Percentiles rank a stretch among this genome's conserved stretches.
These are phyloP conservation scores for Penelope pileata DNA, from an alignment of 2,113 vertebrate genomes.

Conservation along the genomic window DNA sequence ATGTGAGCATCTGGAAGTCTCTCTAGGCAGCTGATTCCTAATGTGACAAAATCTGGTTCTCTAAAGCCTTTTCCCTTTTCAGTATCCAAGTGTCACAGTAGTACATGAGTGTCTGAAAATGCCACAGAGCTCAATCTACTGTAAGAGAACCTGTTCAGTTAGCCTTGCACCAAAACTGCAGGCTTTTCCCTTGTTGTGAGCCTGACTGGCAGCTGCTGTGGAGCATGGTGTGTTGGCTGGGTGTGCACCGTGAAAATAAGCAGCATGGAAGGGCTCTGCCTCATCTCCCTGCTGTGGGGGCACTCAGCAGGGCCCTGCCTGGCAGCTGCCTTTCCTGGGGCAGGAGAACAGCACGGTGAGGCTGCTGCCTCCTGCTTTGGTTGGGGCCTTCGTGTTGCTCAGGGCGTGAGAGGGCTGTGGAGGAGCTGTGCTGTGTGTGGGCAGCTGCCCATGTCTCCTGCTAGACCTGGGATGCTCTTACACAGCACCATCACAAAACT, in stretches of 20 bases:
- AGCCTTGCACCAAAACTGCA: background rate
- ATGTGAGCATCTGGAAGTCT: background rate
- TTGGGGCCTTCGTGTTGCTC: fast-evolving
- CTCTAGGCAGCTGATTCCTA: fast-evolving
- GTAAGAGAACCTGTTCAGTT: fast-evolving
- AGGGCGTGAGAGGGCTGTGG: background rate
- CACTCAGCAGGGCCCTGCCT: fast-evolving
- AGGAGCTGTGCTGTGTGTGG: no score
- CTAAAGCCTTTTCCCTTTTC: fast-evolving
- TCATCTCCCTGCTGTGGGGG: fast-evolving
- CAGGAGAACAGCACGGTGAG: no score
- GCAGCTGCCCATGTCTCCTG: no score
- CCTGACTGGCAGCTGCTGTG: no score
- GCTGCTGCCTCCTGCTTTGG: fast-evolving
- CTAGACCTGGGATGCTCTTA: background rate
- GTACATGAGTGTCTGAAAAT: fast-evolving
- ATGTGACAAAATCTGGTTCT: background rate
- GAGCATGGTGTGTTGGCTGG: fast-evolving
- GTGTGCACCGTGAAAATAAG: fast-evolving
- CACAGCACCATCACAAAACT: fast-evolving
- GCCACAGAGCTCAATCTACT: background rate
- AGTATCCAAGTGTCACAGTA: fast-evolving
- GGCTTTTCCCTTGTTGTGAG: fast-evolving
- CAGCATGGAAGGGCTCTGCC: background rate
- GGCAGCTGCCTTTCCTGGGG: background rate